Conservation (phyloP, 2,113 vertebrate species). For the Engraulis encrasicolus region DNA sequence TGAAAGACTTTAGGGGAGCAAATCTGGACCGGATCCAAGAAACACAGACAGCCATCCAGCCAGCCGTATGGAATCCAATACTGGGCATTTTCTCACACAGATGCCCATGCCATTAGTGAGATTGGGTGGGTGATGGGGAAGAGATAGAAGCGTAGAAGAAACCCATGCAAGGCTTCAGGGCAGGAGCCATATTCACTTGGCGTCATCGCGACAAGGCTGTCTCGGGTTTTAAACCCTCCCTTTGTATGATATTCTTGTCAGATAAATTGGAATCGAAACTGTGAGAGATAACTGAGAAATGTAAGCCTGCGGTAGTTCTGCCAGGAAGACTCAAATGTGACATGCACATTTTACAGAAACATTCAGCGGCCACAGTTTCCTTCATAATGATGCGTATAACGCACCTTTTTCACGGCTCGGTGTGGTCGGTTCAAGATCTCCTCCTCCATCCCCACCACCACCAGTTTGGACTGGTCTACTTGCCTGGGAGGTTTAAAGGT, state of each 20-base stretch:
- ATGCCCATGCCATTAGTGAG: neutral
- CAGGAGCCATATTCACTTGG: neutral
- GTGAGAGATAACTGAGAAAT: neutral
- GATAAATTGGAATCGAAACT: neutral
- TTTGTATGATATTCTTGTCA: neutral
- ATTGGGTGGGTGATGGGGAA: neutral
- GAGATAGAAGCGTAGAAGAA: neutral
- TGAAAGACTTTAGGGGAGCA: neutral
- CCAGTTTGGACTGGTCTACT: too few species aligned
- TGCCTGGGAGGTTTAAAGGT: too few species aligned
- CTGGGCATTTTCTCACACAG: conserved; percentile 6
- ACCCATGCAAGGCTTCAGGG: too few species aligned
- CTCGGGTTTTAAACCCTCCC: neutral
- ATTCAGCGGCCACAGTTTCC: too few species aligned
- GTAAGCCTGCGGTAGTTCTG: too few species aligned
- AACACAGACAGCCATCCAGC: too few species aligned
- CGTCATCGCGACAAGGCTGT: neutral
- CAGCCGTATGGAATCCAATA: neutral
- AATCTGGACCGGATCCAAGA: neutral
- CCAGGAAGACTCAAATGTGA: too few species aligned
- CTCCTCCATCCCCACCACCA: too few species aligned
- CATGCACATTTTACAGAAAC: too few species aligned
- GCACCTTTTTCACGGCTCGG: too few species aligned
- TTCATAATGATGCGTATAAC: too few species aligned
- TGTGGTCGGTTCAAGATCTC: too few species aligned